These are phyloP conservation scores for Aix galericulata DNA, from an alignment of 2,113 vertebrate genomes.

Conservation along the genomic window DNA sequence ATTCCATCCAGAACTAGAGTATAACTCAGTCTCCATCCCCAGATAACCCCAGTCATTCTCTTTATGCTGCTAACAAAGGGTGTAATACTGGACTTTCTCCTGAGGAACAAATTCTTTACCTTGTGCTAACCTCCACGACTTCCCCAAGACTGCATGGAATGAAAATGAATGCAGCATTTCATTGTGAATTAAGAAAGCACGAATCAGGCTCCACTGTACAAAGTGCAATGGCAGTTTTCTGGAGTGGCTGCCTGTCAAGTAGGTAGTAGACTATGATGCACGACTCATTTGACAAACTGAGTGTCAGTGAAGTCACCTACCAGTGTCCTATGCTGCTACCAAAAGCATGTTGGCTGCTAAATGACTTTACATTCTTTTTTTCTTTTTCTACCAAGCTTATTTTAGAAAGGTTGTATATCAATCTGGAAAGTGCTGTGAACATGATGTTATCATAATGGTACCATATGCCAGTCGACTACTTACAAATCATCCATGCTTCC, in stretches of 20 bases:
- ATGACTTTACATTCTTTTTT: conserved; percentile 49
- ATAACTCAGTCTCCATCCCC: conserved; percentile 31
- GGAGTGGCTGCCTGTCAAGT: neutral
- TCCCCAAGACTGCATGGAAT: neutral
- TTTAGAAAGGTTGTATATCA: conserved; percentile 74
- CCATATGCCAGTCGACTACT: conserved; percentile 72
- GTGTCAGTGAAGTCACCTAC: conserved; percentile 53
- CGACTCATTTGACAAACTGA: neutral
- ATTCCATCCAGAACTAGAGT: neutral
- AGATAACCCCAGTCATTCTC: conserved; percentile 7
- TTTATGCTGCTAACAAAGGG: neutral
- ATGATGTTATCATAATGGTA: conserved; percentile 73
- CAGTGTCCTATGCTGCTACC: conserved; percentile 38
- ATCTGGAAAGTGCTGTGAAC: conserved; percentile 69
- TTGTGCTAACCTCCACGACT: neutral
- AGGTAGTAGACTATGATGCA: neutral
- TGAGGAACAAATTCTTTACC: neutral
- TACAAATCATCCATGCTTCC: conserved; percentile 70
- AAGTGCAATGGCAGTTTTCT: neutral
- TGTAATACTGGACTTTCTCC: neutral
- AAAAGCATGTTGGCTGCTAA: conserved; percentile 55
- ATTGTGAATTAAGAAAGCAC: neutral
- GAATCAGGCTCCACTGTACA: neutral
- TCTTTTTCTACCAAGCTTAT: conserved; percentile 39
- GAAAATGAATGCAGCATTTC: neutral